A percentile compares a stretch with the other conserved stretches of the same genome.
phyloP scores from a whole-genome alignment of 2,888 invertebrate species.

The Limnephilus marmoratus region DNA sequence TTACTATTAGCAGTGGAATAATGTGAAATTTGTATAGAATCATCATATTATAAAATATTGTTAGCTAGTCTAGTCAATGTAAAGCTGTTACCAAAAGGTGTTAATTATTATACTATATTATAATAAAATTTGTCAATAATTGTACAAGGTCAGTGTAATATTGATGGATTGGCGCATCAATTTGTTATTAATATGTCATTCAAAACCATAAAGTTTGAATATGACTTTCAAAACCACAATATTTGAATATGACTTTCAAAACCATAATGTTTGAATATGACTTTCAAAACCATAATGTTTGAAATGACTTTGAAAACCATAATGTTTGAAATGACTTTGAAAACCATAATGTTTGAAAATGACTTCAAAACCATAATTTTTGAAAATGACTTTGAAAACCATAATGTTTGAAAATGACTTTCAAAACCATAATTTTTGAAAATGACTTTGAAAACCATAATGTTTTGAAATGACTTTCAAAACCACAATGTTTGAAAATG shows the following conservation, averaged over 20 bases:
- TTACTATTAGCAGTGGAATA: not conserved
- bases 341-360: not conserved
- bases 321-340: not conserved
- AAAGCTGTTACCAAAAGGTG: constrained; percentile 30
- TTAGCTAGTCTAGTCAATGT: constrained; percentile 18
- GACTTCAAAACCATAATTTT: too few species aligned
- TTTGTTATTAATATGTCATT: not conserved
- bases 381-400: too few species aligned
- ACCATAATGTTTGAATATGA: too few species aligned
- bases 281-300: too few species aligned
- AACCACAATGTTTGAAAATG: too few species aligned
- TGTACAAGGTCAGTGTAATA: not conserved
- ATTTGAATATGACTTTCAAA: too few species aligned
- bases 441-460: too few species aligned
- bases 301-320: not conserved
- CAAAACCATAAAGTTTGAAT: not conserved
- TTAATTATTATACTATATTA: not conserved
- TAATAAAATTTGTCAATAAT: not conserved
- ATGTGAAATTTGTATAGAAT: not conserved
- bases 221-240: too few species aligned
- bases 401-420: too few species aligned
- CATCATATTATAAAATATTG: not conserved
- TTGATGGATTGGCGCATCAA: not conserved
- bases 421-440: too few species aligned
- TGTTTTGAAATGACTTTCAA: too few species aligned